A percentile compares a stretch with the other conserved stretches of the same genome.
Evolutionary conservation across 1,140 invertebrate genomes (phyloP).

Genomic region (Lysiphlebus fabarum): DNA sequence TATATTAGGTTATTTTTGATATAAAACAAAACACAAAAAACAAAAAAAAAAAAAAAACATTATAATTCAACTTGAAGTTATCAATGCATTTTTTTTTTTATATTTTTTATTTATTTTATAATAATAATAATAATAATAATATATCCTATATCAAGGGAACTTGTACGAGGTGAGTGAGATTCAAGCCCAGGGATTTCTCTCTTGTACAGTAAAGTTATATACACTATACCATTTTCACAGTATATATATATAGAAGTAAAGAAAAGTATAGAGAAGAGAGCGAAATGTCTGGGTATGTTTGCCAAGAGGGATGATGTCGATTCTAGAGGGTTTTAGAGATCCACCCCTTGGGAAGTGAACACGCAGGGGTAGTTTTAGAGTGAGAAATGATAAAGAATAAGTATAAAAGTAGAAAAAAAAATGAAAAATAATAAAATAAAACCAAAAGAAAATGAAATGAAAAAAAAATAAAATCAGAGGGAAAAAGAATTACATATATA

Average conservation of each 20-base stretch:
- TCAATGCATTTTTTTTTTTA: neutral
- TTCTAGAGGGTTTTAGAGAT: conserved; percentile 44
- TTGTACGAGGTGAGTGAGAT: no score
- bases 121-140: no score
- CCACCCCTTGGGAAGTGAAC: conserved; percentile 25
- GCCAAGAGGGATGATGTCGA: conserved; percentile 45
- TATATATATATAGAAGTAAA: conserved; percentile 14
- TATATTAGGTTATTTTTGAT: no score
- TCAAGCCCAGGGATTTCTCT: no score
- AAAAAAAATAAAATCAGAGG: neutral
- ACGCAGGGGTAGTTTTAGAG: conserved; percentile 2
- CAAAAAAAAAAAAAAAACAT: no score
- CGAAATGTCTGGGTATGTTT: conserved; percentile 44
- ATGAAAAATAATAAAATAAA: neutral
- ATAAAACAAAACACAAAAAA: neutral
- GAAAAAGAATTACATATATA: no score
- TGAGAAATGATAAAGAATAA: neutral
- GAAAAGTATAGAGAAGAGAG: conserved; percentile 6
- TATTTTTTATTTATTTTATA: no score
- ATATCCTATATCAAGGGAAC: neutral
- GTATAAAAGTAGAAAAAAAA: neutral
- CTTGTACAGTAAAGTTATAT: no score
- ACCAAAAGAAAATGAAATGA: neutral
- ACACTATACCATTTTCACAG: neutral
- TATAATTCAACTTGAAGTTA: neutral